Conservation (phyloP, 2,888 invertebrate species). For the Apantesis nais region DNA sequence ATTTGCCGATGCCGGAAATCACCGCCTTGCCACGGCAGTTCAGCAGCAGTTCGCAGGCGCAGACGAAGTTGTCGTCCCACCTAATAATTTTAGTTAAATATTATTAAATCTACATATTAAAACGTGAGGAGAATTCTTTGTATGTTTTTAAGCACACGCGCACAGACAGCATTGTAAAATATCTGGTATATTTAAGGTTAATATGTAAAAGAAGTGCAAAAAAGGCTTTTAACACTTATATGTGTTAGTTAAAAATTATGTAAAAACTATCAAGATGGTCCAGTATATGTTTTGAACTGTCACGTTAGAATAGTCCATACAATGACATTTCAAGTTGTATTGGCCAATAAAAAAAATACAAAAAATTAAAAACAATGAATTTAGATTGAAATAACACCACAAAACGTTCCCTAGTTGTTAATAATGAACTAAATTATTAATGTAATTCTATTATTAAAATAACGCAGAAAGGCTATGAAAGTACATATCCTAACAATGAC, state of each 20-base stretch:
- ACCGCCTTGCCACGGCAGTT: no score
- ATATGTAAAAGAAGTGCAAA: background rate
- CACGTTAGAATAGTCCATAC: background rate
- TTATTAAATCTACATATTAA: conserved; percentile 14
- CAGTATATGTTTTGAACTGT: background rate
- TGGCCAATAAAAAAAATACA: background rate
- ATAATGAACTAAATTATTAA: conserved; percentile 42
- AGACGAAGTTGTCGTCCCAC: conserved; percentile 41
- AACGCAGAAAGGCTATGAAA: background rate
- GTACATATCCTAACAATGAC: background rate
- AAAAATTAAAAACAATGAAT: background rate
- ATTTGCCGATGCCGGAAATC: no score
- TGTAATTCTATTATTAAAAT: conserved; percentile 7
- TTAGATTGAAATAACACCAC: background rate
- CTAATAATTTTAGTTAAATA: conserved; percentile 19
- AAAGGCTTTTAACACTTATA: background rate
- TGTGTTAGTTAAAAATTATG: background rate
- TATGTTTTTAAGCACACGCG: background rate
- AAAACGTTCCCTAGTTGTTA: conserved; percentile 15
- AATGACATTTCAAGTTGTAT: background rate
- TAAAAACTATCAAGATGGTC: background rate
- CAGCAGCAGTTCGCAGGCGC: no score
- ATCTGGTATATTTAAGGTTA: background rate
- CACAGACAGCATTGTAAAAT: background rate
- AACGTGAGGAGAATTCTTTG: background rate